Conservation (phyloP, 2,797 vertebrate genomes). For the Halcyon leucocephala region DNA sequence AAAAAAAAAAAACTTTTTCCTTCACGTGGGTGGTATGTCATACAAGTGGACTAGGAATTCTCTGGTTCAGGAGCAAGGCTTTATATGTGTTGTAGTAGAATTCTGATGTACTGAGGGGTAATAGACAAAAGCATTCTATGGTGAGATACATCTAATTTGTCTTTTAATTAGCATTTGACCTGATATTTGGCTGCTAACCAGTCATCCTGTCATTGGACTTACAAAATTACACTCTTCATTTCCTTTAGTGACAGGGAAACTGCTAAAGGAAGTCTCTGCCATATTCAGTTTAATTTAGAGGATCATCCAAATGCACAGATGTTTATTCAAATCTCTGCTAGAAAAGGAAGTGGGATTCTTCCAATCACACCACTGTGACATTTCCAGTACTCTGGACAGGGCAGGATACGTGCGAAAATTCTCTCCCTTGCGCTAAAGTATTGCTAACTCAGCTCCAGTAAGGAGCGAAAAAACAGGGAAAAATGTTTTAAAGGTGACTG, state of each 20-base stretch:
- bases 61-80: not conserved
- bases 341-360: not conserved
- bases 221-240: not conserved
- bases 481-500: not conserved
- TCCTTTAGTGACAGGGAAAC: not conserved
- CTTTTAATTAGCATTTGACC: not conserved
- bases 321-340: not conserved
- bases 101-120: not conserved
- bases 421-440: not conserved
- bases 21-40: not conserved
- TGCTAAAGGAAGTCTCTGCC: not conserved
- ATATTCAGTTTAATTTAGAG: not conserved
- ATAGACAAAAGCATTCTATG: not conserved
- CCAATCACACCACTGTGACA: not conserved
- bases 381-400: constrained; percentile 23
- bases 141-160: not conserved
- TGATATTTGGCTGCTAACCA: not conserved
- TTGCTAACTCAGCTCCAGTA: not conserved
- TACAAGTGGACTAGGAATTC: not conserved
- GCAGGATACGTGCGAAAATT: not conserved
- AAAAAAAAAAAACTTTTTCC: not conserved
- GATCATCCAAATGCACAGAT: constrained; percentile 12
- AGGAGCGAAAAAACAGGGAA: not conserved
- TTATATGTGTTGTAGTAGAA: not conserved
- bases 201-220: not conserved